These are phyloP conservation scores for Lophius americanus DNA, from an alignment of 2,797 vertebrate species.

Conservation along the genomic window DNA sequence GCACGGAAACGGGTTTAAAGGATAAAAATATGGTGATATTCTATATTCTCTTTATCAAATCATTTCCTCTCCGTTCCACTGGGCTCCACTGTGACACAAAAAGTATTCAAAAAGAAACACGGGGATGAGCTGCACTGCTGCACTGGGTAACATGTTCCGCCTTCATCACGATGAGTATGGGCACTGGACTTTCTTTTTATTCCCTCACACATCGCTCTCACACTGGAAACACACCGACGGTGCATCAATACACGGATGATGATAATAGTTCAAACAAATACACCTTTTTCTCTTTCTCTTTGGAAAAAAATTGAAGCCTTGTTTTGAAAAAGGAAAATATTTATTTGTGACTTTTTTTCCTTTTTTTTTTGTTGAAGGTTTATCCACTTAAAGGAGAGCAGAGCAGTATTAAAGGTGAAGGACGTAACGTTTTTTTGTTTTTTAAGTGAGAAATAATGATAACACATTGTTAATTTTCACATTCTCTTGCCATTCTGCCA, in stretches of 20 bases:
- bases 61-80: slow-evolving; percentile 1
- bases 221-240: background rate
- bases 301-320: background rate
- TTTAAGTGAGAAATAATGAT: too few species aligned
- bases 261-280: background rate
- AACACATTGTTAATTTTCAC: background rate
- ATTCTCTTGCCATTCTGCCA: slow-evolving; percentile 7
- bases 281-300: background rate
- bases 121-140: background rate
- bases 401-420: background rate
- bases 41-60: slow-evolving; percentile 13
- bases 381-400: too few species aligned
- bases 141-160: background rate
- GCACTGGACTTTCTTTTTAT: background rate
- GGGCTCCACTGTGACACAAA: background rate
- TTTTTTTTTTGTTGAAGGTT: background rate
- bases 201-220: background rate
- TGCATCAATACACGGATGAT: background rate
- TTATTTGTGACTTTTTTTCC: background rate
- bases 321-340: background rate
- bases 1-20: slow-evolving; percentile 26
- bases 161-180: background rate
- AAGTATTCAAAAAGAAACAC: background rate
- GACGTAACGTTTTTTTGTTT: background rate
- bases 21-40: slow-evolving; percentile 32